Evolutionary conservation across 2,113 vertebrate genomes (phyloP).

Genomic region (Isichthys henryi): DNA sequence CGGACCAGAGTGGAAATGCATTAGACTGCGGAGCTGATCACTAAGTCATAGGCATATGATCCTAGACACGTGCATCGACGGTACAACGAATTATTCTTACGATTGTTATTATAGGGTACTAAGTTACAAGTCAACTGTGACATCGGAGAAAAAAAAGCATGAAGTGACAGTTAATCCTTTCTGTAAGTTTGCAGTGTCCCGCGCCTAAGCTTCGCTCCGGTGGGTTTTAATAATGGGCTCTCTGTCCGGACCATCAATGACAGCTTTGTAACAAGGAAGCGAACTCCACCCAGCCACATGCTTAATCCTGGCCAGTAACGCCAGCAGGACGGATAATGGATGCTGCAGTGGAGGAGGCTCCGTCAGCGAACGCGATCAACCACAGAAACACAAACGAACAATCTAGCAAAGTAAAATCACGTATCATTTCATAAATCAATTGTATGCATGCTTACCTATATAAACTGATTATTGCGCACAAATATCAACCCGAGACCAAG

Average conservation of each 20-base stretch:
- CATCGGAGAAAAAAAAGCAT: background rate
- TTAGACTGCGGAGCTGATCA: background rate
- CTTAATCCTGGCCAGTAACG: background rate
- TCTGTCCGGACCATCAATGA: constrained; percentile 21
- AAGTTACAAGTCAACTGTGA: background rate
- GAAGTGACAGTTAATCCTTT: constrained; percentile 9
- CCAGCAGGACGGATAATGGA: background rate
- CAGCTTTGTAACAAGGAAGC: constrained; percentile 15
- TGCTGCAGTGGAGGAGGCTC: background rate
- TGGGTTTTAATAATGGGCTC: constrained; percentile 14
- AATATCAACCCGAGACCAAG: background rate
- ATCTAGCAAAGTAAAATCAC: background rate
- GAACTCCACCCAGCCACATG: constrained; percentile 1
- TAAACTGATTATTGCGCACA: background rate
- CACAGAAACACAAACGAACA: background rate
- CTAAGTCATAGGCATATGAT: background rate
- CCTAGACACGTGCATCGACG: background rate
- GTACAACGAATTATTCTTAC: background rate
- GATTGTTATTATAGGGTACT: background rate
- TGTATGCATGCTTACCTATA: background rate
- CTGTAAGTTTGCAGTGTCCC: background rate
- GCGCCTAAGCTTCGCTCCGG: background rate
- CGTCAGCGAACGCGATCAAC: background rate
- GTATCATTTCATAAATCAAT: background rate
- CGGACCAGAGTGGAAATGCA: background rate